A percentile compares a stretch with the other conserved stretches of the same genome.
phyloP scores from a whole-genome alignment of 2,113 vertebrate genomes.

The Rhipidura dahli region DNA sequence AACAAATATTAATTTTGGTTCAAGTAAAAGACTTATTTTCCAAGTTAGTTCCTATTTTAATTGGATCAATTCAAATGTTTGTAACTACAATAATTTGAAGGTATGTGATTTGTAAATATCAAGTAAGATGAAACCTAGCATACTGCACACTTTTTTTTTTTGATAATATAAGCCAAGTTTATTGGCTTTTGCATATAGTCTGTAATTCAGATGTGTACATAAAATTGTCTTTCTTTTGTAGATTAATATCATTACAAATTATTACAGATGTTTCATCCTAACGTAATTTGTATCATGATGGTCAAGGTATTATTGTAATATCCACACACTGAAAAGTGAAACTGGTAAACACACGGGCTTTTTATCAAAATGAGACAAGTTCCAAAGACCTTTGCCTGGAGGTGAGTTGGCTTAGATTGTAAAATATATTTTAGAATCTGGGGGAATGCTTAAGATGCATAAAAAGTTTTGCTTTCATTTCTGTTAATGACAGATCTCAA shows the following conservation, averaged over 20 bases:
- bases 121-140: background rate
- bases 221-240: conserved; percentile 25
- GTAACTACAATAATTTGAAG: background rate
- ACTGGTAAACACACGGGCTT: background rate
- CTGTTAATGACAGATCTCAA: background rate
- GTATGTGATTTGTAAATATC: background rate
- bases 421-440: conserved; percentile 1
- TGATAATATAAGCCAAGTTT: background rate
- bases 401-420: background rate
- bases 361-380: conserved; percentile 4
- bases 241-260: conserved; percentile 3
- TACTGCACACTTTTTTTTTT: background rate
- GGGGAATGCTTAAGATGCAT: background rate
- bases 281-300: background rate
- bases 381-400: conserved; percentile 5
- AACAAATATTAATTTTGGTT: conserved; percentile 32
- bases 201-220: background rate
- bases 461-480: conserved; percentile 21
- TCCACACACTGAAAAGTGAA: background rate
- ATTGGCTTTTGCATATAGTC: background rate
- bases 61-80: background rate
- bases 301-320: background rate
- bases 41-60: background rate
- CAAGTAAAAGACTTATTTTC: background rate
- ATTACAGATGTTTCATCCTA: background rate